These are phyloP conservation scores for Drosophila rufa DNA, from an alignment of 1,140 invertebrate genomes.

Conservation along the genomic window DNA sequence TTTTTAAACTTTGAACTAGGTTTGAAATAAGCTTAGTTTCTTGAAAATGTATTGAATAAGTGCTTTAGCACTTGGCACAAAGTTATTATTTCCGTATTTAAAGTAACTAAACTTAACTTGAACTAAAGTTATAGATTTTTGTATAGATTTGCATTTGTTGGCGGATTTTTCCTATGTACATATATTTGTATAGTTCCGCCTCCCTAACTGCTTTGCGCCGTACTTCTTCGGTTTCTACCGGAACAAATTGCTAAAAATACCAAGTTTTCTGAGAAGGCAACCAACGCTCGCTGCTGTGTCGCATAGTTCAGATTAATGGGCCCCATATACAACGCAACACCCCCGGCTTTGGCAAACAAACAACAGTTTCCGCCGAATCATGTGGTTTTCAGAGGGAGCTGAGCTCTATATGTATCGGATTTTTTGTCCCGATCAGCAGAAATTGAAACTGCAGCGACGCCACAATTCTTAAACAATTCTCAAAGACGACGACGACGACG, in stretches of 20 bases:
- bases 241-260: slow-evolving; percentile 72
- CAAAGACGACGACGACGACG: slow-evolving; percentile 35
- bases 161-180: background rate
- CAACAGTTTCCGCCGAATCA: slow-evolving; percentile 68
- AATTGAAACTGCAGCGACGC: slow-evolving; percentile 78
- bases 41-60: no score
- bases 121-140: no score
- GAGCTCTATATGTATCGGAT: slow-evolving; percentile 15
- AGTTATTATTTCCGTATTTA: no score
- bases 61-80: no score
- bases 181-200: slow-evolving; percentile 16
- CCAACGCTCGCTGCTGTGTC: slow-evolving; percentile 20
- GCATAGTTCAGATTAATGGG: slow-evolving; percentile 42
- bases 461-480: slow-evolving; percentile 78
- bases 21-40: no score
- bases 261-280: slow-evolving; percentile 57
- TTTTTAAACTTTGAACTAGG: background rate
- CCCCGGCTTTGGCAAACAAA: slow-evolving; percentile 53
- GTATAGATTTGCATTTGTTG: no score
- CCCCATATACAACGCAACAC: slow-evolving; percentile 12
- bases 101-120: no score
- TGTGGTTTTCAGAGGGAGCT: slow-evolving; percentile 22
- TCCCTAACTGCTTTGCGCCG: slow-evolving; percentile 15
- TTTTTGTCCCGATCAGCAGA: slow-evolving; percentile 73
- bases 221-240: slow-evolving; percentile 57